Evolutionary conservation across 2,888 invertebrate genomes (phyloP).

Genomic region (Encarsia formosa): DNA sequence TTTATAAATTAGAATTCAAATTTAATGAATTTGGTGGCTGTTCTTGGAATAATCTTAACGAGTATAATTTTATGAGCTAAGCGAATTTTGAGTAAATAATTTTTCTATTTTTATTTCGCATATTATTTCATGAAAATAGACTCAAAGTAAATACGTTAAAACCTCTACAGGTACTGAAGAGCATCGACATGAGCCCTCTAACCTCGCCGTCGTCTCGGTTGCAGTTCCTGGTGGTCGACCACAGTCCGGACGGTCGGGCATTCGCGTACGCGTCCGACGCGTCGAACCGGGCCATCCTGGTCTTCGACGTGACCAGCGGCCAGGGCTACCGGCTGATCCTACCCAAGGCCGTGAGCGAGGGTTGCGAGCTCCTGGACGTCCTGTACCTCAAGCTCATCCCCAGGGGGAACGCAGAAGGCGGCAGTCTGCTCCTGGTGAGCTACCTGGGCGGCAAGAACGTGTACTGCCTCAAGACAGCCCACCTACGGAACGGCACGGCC

Average conservation of each 20-base stretch:
- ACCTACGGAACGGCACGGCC: slow-evolving; percentile 59
- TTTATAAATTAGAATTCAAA: no score
- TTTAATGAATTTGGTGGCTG: no score
- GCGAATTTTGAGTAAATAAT: no score
- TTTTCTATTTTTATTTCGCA: no score
- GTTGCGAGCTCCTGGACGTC: slow-evolving; percentile 51
- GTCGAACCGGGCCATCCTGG: slow-evolving; percentile 57
- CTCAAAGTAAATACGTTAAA: no score
- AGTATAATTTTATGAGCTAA: no score
- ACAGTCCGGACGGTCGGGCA: slow-evolving; percentile 59
- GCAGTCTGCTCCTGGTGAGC: slow-evolving; percentile 60
- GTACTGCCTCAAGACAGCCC: slow-evolving; percentile 63
- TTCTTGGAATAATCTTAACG: no score
- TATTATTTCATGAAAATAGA: no score
- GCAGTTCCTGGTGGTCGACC: slow-evolving; percentile 68
- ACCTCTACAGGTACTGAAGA: slow-evolving; percentile 33
- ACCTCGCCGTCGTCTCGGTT: slow-evolving; percentile 55
- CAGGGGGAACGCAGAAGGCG: slow-evolving; percentile 46
- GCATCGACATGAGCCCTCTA: slow-evolving; percentile 57
- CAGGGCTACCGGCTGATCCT: slow-evolving; percentile 57
- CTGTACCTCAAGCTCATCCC: slow-evolving; percentile 64
- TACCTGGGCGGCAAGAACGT: slow-evolving; percentile 62
- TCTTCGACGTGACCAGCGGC: slow-evolving; percentile 54
- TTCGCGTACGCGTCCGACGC: slow-evolving; percentile 67
- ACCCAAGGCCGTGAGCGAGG: slow-evolving; percentile 54